Base-by-base conservation (phyloP, 2,888 invertebrate genomes). In the Chymomyza caudatula region DNA sequence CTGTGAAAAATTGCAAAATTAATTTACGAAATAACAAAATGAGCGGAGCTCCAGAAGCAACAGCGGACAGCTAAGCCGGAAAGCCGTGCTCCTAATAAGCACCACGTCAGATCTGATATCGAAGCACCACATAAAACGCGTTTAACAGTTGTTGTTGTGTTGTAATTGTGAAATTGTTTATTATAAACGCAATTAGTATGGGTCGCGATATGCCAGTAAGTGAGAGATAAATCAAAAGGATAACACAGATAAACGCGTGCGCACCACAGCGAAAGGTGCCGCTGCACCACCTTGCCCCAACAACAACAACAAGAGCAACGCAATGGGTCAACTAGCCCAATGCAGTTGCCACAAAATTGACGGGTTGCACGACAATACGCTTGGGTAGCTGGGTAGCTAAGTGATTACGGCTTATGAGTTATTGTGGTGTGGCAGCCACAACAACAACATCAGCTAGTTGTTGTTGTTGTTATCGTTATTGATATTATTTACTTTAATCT, bases 401-500 rank as follows among this genome's bases (percentile, higher is more conserved):
- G 78, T 83, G 86, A 80, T 85, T 82, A 76, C 84, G 76, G 81
- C 72, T 84, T 81, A 78, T 84, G 86, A 84, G 71, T 80, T 82
- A 79, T 77, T 79, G 75, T 77, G 15, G 75, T 77, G 15, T 23
- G 23, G 54, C 20, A 37, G 20, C n/a, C 29, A 55, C 19, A 23
- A 15, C 57, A 37, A 15, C 55, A 19, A 1, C 49, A 25, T 11
- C 49, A 19, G 51, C 66, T 37, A 42, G 67, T 47, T 58, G 59
- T 44, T 54, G 59, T 57, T 60, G 73, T 58, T 67, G 65, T 67
- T 71, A 67, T 74, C 77, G 74, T 76, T 76, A 76, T 75, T 75
- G 77, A 79, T 81, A 85, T 77, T 81, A 85, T 85, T 85, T 85
- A 85, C 84, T 85, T 82, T 82, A 81, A 82, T 82, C 81, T 85